Evolutionary conservation across 2,888 invertebrate species (phyloP), one percentile per base, ranked within the genome.

Genomic region (Empis stercorea): DNA sequence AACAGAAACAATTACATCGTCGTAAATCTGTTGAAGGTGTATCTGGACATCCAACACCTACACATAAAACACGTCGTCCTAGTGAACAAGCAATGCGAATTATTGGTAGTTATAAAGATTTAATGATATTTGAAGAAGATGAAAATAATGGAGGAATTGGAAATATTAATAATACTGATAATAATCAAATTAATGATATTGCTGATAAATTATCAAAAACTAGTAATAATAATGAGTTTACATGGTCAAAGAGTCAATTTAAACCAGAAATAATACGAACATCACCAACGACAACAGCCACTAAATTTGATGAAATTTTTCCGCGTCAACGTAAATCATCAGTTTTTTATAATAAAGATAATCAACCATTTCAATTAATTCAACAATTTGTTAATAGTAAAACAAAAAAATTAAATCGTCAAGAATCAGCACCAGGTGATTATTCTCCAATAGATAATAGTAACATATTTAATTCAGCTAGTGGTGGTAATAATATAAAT

Each of bases 51-150:
- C 72, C 70, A 30, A 69, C 71, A 0, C 73, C 76, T 1, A 73
- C 73, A 11, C 73, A 75, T 30, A 75, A 75, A 55, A 74, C 74
- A 50, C 75, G 80, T 27, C 71, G 88, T 43, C 86, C 87, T 0
- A 87, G 87, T 59, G 87, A 87, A 57, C 81, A 82, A 59, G 81
- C 79, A 1, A 67, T 81, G 59, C 73, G 73, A 50, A 77, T 79
- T 49, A 72, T 73, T 1, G 74, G 79, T 17, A 76, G 75, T 17
- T 79, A 79, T 46, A 65, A 73, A 30, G 78, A 80, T 43, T 68
- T 79, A 20, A 63, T 78, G 54, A 75, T 77, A 46, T 69, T 74
- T 16, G 75, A 76, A 46, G 72, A 73, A 0, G 68, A 67, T 10
- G 68, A 69, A 4, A 68, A 66, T 10, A 37, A 49, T 32, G 23